A percentile compares a stretch with the other conserved stretches of the same genome.
These are phyloP conservation scores for Molossus alvarezi DNA, from an alignment of 2,797 vertebrate genomes.

Conservation along the genomic window DNA sequence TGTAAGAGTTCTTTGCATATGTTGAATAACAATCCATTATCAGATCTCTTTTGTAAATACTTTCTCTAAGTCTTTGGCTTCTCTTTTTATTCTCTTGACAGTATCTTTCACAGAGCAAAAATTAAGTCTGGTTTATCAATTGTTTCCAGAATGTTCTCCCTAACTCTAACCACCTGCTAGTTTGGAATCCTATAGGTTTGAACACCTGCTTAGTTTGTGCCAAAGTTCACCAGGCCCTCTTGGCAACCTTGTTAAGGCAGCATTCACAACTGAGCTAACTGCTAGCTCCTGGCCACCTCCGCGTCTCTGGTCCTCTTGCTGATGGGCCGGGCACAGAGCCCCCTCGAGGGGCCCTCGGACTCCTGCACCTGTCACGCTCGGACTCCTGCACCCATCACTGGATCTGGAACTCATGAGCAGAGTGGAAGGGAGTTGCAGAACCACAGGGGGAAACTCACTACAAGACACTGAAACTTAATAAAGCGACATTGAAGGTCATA, in stretches of 20 bases:
- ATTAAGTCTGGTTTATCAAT: not conserved
- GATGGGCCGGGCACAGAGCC: not conserved
- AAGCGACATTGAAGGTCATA: not conserved
- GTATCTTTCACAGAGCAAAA: not conserved
- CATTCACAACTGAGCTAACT: not conserved
- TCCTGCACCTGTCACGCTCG: too few species aligned
- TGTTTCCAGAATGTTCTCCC: not conserved
- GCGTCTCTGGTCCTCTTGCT: not conserved
- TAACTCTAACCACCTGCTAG: not conserved
- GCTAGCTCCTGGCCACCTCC: too few species aligned
- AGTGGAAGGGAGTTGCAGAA: not conserved
- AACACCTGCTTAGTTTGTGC: not conserved
- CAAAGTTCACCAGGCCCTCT: not conserved
- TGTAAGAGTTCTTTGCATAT: not conserved
- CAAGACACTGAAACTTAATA: not conserved
- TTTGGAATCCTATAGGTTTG: not conserved
- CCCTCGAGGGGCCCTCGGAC: not conserved
- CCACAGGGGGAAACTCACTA: not conserved
- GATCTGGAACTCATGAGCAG: not conserved
- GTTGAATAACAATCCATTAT: not conserved
- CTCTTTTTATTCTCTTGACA: not conserved
- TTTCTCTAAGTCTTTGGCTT: not conserved
- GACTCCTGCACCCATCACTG: not conserved
- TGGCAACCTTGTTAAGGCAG: not conserved
- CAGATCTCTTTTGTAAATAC: not conserved